phyloP scores from a whole-genome alignment of 2,113 vertebrate species.

The Apteryx owenii region DNA sequence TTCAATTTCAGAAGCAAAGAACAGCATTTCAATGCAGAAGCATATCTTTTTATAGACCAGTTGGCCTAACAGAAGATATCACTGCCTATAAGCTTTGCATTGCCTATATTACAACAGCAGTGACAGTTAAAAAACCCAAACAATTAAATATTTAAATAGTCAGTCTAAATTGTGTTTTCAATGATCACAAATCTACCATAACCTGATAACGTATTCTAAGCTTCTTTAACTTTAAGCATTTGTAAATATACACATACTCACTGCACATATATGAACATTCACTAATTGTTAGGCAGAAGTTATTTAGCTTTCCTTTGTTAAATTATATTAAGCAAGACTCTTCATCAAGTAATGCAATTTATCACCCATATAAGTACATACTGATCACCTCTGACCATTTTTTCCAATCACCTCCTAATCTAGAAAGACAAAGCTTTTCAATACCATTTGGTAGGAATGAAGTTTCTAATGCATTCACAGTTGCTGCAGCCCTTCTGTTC shows the following conservation, averaged over 20 bases:
- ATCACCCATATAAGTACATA: background rate
- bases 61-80: background rate
- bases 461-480: background rate
- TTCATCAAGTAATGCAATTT: background rate
- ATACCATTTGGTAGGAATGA: background rate
- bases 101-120: background rate
- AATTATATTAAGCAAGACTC: background rate
- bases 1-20: background rate
- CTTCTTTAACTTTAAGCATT: background rate
- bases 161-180: background rate
- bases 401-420: background rate
- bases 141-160: background rate
- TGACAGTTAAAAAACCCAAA: background rate
- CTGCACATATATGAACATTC: fast-evolving
- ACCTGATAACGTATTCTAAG: background rate
- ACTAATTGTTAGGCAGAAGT: background rate
- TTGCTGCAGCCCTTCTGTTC: background rate
- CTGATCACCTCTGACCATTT: background rate
- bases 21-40: background rate
- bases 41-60: background rate
- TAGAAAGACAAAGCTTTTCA: background rate
- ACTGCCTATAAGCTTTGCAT: background rate
- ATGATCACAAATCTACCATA: background rate
- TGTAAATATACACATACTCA: too few species aligned
- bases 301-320: background rate